A percentile compares a stretch with the other conserved stretches of the same genome.
phyloP scores from a whole-genome alignment of 2,888 invertebrate species.

The Agrilus cyanescens region DNA sequence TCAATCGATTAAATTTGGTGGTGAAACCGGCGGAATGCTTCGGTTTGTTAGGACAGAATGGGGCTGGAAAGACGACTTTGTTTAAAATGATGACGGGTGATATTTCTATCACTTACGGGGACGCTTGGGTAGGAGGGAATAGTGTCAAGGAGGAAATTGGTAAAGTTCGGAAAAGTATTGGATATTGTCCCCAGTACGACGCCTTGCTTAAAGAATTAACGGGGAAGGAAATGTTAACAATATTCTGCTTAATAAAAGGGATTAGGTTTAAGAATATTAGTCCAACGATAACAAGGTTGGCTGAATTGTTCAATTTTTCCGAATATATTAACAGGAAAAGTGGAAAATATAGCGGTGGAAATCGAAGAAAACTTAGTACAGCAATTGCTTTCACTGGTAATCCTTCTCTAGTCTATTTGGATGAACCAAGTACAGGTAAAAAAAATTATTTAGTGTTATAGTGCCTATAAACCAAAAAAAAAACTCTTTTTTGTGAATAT shows the following conservation, averaged over 20 bases:
- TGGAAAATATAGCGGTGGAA: conserved; percentile 34
- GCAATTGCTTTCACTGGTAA: conserved; percentile 39
- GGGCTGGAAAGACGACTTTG: conserved; percentile 73
- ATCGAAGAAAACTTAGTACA: conserved; percentile 38
- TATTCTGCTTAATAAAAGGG: conserved; percentile 35
- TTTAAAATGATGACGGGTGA: conserved; percentile 81
- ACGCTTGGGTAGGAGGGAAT: conserved; percentile 42
- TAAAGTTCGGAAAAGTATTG: conserved; percentile 43
- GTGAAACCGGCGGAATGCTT: conserved; percentile 64
- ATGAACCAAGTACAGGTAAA: conserved; percentile 37
- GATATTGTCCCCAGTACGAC: conserved; percentile 42
- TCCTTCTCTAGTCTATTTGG: conserved; percentile 36
- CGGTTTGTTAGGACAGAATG: conserved; percentile 68
- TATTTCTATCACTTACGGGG: conserved; percentile 51
- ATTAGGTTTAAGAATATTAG: conserved; percentile 22
- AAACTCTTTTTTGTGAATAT: neutral
- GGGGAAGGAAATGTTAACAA: conserved; percentile 35
- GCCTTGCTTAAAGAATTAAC: conserved; percentile 37
- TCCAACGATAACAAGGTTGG: conserved; percentile 20
- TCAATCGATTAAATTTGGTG: conserved; percentile 49
- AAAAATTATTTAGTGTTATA: neutral
- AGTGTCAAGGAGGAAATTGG: conserved; percentile 35
- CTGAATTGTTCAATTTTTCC: conserved; percentile 25
- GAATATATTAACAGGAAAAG: conserved; percentile 30
- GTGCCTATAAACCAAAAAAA: neutral